A percentile compares a stretch with the other conserved stretches of the same genome.
These are phyloP conservation scores for Cyclophora punctaria DNA, from an alignment of 2,888 invertebrate species.

Conservation along the genomic window DNA sequence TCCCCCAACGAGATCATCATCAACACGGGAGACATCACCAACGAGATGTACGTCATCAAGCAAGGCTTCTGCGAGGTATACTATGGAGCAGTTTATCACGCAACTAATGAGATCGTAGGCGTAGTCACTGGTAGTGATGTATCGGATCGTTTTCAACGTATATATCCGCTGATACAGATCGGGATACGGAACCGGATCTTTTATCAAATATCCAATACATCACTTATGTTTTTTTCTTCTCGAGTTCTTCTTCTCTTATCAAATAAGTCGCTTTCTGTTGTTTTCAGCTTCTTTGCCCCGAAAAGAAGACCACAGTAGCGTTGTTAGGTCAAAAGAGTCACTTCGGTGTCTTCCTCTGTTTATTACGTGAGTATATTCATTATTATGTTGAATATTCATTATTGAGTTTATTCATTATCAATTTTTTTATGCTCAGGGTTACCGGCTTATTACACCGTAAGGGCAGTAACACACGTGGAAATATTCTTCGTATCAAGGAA, in stretches of 20 bases:
- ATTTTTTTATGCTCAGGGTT: conserved; percentile 29
- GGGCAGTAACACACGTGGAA: conserved; percentile 52
- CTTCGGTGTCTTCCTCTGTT: conserved; percentile 50
- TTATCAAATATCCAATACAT: too few species aligned
- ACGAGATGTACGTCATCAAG: conserved; percentile 56
- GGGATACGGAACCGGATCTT: too few species aligned
- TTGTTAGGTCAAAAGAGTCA: conserved; percentile 30
- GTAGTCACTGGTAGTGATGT: too few species aligned
- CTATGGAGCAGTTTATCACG: too few species aligned
- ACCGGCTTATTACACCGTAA: conserved; percentile 52
- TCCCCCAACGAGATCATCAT: conserved; percentile 55
- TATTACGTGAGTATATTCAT: conserved; percentile 41
- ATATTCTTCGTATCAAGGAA: conserved; percentile 47
- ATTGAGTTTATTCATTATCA: too few species aligned
- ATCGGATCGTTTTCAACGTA: too few species aligned
- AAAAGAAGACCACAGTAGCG: conserved; percentile 28
- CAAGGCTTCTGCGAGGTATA: conserved; percentile 55
- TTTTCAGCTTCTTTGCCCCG: conserved; percentile 40
- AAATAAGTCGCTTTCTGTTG: not conserved
- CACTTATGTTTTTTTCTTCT: too few species aligned
- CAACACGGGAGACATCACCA: conserved; percentile 55
- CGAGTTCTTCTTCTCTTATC: too few species aligned
- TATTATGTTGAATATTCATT: too few species aligned
- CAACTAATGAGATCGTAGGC: too few species aligned
- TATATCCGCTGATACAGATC: too few species aligned